Conservation (phyloP, 2,888 invertebrate genomes). For the Xestoiulus laeticollis region DNA sequence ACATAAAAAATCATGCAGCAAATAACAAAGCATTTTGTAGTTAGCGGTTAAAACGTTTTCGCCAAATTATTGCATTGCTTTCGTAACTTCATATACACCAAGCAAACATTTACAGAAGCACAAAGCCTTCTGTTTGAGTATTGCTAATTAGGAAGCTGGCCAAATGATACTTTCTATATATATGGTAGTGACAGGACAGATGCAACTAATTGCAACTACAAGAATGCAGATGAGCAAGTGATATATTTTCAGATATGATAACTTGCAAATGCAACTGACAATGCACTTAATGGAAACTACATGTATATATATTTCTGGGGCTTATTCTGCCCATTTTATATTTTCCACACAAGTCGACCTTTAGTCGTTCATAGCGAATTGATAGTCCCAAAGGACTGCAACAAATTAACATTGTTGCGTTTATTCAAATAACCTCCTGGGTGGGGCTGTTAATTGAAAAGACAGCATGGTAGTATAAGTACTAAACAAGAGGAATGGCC, state of each 20-base stretch:
- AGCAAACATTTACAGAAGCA: background rate
- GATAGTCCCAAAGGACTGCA: background rate
- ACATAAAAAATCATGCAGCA: too few species aligned
- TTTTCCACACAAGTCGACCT: background rate
- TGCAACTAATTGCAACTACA: too few species aligned
- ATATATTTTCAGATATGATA: background rate
- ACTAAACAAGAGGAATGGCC: slow-evolving; percentile 1
- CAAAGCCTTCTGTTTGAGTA: background rate
- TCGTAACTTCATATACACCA: background rate
- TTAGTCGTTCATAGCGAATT: background rate
- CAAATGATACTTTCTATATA: too few species aligned
- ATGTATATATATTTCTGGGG: background rate
- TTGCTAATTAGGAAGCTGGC: background rate
- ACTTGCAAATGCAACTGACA: background rate
- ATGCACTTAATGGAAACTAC: background rate
- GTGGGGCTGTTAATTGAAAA: slow-evolving; percentile 25
- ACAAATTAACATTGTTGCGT: slow-evolving; percentile 33
- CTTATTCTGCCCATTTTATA: background rate
- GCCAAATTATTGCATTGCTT: background rate
- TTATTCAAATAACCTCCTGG: background rate
- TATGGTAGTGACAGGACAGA: too few species aligned
- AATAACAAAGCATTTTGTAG: background rate
- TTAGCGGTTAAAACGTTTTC: too few species aligned
- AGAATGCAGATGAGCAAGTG: too few species aligned
- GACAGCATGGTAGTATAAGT: background rate